Evolutionary conservation across 2,113 vertebrate genomes (phyloP).

Genomic region (Catharus fuscescens): DNA sequence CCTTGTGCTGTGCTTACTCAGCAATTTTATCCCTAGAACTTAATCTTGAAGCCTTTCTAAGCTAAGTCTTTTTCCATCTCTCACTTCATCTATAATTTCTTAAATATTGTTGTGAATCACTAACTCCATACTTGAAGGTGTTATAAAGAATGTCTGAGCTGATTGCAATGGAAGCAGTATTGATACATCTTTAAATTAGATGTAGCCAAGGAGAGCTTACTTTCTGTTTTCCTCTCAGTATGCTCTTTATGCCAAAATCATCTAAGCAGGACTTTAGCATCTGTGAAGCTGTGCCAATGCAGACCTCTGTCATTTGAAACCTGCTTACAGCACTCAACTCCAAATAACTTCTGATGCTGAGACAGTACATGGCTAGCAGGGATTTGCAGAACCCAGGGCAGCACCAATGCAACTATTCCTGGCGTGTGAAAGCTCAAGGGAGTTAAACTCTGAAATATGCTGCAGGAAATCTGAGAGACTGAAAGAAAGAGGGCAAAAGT

Average conservation of each 20-base stretch:
- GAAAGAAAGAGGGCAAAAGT: not conserved
- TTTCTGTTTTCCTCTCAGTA: not conserved
- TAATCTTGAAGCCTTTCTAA: not conserved
- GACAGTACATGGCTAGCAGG: not conserved
- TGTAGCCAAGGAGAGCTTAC: not conserved
- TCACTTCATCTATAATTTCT: not conserved
- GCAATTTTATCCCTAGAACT: not conserved
- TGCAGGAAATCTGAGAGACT: not conserved
- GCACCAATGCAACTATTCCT: conserved; percentile 32
- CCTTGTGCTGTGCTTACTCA: not conserved
- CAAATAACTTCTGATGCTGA: conserved; percentile 13
- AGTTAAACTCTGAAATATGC: not conserved
- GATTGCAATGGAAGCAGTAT: not conserved
- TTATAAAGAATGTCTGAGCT: not conserved
- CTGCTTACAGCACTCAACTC: not conserved
- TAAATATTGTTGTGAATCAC: not conserved
- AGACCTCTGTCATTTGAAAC: not conserved
- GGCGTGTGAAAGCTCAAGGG: not conserved
- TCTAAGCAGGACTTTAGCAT: not conserved
- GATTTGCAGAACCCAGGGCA: conserved; percentile 13
- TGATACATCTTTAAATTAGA: not conserved
- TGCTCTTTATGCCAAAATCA: not conserved
- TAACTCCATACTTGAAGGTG: not conserved
- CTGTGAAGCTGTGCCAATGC: not conserved
- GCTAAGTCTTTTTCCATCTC: not conserved